Evolutionary conservation across 2,888 invertebrate species (phyloP), one percentile per base, ranked within the genome.

Genomic region (Ernsta delagoae): DNA sequence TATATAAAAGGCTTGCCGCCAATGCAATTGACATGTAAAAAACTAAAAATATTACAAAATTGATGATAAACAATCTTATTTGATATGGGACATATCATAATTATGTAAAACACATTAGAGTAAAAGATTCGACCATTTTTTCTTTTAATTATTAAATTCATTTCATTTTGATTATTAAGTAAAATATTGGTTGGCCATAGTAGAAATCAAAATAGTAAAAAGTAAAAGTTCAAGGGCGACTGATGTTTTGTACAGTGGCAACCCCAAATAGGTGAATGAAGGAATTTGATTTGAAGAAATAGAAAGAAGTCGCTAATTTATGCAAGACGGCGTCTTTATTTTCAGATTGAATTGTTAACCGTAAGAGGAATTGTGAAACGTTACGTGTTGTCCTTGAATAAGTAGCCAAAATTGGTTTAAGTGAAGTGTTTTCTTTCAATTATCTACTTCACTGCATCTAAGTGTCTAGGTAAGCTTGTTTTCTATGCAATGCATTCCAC

Each of bases 301-400:
- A 87, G 88, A 87, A 88, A 90, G 88, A 90, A 91, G 85, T 89
- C 83, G 78, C 83, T 88, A 89, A 89, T 88, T 85, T 89, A 88
- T 89, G 86, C 86, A 83, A 86, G 87, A 91, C 92, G 85, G 89
- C 90, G 88, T 91, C 90, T 90, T 88, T 89, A 89, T 87, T 91
- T 92, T 90, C 88, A 84, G 86, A 87, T 88, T 84, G 31, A 83
- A 87, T 89, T 88, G 83, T 84, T 84, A 87, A 85, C 78, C 85
- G 83, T 82, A 79, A 83, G 81, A 81, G 81, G 77, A 81, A 83
- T 89, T 88, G 83, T 83, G 83, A 84, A 87, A 88, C 77, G 85
- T 78, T 83, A 83, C 83, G 78, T 71, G 75, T 78, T 81, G 84
- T 80, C 85, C 86, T 87, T 88, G 85, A 80, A 81, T 78, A 80